These are phyloP conservation scores for Papilio protenor DNA, from an alignment of 2,888 invertebrate genomes.

Conservation along the genomic window DNA sequence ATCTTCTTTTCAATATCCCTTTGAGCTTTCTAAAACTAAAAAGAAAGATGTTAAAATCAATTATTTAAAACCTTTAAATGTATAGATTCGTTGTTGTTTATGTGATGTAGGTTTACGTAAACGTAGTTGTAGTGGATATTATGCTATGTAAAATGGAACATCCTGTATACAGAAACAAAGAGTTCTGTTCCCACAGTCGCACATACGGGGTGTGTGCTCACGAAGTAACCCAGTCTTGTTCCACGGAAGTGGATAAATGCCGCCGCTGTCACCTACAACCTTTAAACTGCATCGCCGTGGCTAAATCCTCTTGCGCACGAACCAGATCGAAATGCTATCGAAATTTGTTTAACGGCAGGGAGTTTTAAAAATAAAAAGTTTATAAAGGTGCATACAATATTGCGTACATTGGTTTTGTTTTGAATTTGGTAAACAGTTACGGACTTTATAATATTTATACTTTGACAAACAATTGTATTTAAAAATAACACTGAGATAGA, in stretches of 20 bases:
- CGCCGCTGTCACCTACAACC: conserved; percentile 79
- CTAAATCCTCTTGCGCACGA: conserved; percentile 58
- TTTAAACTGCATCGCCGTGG: conserved; percentile 67
- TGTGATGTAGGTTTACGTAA: too few species aligned
- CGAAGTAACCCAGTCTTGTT: conserved; percentile 77
- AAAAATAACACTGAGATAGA: background rate
- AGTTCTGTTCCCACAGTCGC: conserved; percentile 79
- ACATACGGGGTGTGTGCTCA: conserved; percentile 79
- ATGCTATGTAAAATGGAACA: conserved; percentile 46
- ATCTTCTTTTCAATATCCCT: too few species aligned
- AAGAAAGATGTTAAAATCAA: too few species aligned
- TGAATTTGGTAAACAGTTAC: background rate
- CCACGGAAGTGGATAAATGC: conserved; percentile 81
- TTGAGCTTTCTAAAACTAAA: too few species aligned
- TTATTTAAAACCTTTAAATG: too few species aligned
- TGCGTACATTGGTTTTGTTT: background rate
- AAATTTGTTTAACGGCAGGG: conserved; percentile 1
- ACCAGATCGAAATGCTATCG: conserved; percentile 40
- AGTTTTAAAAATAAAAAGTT: background rate
- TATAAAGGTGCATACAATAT: background rate
- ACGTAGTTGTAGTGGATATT: background rate
- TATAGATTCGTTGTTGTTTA: too few species aligned
- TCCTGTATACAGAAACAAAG: conserved; percentile 69
- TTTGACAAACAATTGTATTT: background rate
- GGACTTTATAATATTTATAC: background rate